Evolutionary conservation across 2,888 invertebrate genomes (phyloP).

Genomic region (Galerucella calmariensis): DNA sequence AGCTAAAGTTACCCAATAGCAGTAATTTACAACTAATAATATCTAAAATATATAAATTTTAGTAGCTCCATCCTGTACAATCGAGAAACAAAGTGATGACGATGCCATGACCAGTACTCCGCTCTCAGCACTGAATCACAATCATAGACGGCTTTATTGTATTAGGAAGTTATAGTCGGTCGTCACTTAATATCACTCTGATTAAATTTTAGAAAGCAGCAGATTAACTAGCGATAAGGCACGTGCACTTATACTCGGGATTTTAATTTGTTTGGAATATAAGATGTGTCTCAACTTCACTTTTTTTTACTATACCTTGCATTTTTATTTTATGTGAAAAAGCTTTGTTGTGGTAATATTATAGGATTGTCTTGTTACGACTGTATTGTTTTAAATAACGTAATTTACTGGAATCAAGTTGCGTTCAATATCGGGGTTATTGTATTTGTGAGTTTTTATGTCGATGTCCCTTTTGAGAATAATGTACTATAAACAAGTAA

Average conservation of each 20-base stretch:
- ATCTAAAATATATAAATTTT: not conserved
- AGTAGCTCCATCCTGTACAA: not conserved
- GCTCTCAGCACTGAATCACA: not conserved
- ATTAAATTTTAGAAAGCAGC: conserved; percentile 14
- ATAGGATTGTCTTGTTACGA: not conserved
- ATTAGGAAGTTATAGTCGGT: conserved; percentile 1
- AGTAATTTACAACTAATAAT: too few relatives aligned
- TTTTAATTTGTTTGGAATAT: conserved; percentile 12
- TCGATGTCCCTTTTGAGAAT: too few relatives aligned
- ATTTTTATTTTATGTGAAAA: not conserved
- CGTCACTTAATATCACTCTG: conserved; percentile 5
- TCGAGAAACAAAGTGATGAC: conserved; percentile 3
- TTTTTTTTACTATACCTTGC: not conserved
- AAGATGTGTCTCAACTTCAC: not conserved
- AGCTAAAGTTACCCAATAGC: too few relatives aligned
- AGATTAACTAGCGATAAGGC: conserved; percentile 6
- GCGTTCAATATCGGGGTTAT: too few relatives aligned
- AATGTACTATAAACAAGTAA: too few relatives aligned
- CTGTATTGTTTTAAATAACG: not conserved
- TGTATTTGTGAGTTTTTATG: too few relatives aligned
- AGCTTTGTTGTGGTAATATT: not conserved
- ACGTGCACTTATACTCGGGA: not conserved
- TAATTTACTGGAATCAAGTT: too few relatives aligned
- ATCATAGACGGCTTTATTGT: conserved; percentile 13
- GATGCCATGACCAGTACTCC: conserved; percentile 1